Conservation (phyloP, 1,140 invertebrate species). For the Hylaeus anthracinus region DNA sequence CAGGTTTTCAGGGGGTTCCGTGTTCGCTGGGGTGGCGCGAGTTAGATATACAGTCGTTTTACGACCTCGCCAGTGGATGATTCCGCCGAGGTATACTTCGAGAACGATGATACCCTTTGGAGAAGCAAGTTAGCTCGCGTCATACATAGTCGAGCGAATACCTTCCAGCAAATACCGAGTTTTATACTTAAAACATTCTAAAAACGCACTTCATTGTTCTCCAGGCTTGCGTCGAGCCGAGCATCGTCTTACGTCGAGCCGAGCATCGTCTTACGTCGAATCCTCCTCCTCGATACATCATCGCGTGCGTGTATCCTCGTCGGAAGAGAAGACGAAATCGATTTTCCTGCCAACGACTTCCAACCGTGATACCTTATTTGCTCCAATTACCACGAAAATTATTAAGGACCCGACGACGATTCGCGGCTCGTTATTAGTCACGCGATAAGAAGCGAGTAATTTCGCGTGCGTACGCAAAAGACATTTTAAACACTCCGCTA, state of each 20-base stretch:
- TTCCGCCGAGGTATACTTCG: constrained; percentile 45
- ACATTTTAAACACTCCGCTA: constrained; percentile 12
- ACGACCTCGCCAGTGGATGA: constrained; percentile 41
- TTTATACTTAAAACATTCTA: constrained; percentile 34
- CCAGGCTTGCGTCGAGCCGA: background rate
- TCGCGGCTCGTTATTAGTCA: constrained; percentile 55
- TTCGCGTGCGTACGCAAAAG: constrained; percentile 27
- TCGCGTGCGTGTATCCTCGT: background rate
- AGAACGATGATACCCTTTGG: constrained; percentile 26
- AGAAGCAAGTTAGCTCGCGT: constrained; percentile 55
- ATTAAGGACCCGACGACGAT: constrained; percentile 11
- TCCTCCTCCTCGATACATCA: background rate
- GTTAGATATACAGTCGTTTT: constrained; percentile 58
- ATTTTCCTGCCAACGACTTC: constrained; percentile 35
- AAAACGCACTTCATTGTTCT: constrained; percentile 14
- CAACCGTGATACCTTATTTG: constrained; percentile 38
- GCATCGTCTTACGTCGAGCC: constrained; percentile 7
- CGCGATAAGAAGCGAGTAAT: constrained; percentile 57
- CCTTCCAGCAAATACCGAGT: constrained; percentile 21
- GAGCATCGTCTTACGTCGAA: constrained; percentile 13
- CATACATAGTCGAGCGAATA: background rate
- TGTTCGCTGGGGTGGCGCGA: constrained; percentile 45
- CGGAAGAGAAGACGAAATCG: constrained; percentile 36
- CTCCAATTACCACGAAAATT: constrained; percentile 52
- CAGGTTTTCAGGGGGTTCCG: constrained; percentile 60